Evolutionary conservation across 2,888 invertebrate genomes (phyloP).

Genomic region (Malacosoma neustria): DNA sequence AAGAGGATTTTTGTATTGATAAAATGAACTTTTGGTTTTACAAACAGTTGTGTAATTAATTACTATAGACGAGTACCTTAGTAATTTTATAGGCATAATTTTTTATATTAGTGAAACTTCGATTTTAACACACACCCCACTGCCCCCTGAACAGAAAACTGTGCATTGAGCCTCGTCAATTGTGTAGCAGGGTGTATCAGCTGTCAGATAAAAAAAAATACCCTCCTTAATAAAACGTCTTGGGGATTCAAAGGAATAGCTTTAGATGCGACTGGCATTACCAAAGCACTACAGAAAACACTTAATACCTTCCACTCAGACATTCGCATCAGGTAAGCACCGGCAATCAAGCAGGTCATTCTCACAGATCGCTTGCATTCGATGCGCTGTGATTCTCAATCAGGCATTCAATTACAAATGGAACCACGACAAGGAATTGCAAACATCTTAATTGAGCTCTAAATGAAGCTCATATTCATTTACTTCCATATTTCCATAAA

Average conservation of each 20-base stretch:
- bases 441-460: conserved; percentile 15
- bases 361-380: conserved; percentile 36
- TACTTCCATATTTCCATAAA: too few species aligned
- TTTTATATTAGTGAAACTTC: not conserved
- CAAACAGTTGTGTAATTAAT: not conserved
- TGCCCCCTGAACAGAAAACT: not conserved
- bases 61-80: not conserved
- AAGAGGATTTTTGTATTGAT: not conserved
- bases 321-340: conserved; percentile 33
- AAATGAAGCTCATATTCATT: too few species aligned
- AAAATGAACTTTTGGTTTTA: not conserved
- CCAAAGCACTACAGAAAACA: too few species aligned
- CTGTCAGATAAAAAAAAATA: too few species aligned
- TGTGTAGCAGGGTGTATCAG: too few species aligned
- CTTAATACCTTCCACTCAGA: conserved; percentile 10
- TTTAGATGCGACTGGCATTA: conserved; percentile 5
- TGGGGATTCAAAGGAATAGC: conserved; percentile 4
- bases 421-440: conserved; percentile 21
- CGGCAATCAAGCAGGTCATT: conserved; percentile 45
- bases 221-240: not conserved
- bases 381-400: conserved; percentile 41
- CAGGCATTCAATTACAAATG: conserved; percentile 45
- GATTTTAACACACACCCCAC: too few species aligned
- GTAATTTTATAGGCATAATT: not conserved
- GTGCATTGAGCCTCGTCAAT: too few species aligned